Percentiles rank a stretch among this genome's conserved stretches.
phyloP scores from a whole-genome alignment of 2,797 vertebrate species.

The Acrocephalus scirpaceus region DNA sequence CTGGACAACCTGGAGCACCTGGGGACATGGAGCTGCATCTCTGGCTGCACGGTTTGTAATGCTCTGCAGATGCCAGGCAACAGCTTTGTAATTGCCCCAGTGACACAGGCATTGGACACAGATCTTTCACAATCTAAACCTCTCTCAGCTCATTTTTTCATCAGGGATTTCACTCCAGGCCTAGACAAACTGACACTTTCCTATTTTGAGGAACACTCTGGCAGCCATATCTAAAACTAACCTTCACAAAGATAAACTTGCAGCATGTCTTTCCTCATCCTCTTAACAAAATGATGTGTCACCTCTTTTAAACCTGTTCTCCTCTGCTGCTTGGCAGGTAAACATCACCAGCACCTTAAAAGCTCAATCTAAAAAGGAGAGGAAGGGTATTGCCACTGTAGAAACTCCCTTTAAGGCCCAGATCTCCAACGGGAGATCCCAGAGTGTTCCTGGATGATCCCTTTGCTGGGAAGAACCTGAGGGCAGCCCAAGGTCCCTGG shows the following conservation, averaged over 20 bases:
- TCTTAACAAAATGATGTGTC: neutral
- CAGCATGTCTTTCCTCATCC: neutral
- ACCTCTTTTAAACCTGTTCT: neutral
- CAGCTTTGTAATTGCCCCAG: neutral
- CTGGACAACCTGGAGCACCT: neutral
- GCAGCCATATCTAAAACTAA: neutral
- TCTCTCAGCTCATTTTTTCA: neutral
- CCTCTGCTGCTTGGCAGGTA: neutral
- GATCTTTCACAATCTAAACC: neutral
- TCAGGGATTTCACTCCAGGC: neutral
- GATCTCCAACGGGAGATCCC: neutral
- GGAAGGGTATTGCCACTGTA: neutral
- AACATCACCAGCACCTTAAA: neutral
- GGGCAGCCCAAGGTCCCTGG: neutral
- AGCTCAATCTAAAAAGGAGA: neutral
- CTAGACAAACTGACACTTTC: neutral
- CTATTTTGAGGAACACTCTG: neutral
- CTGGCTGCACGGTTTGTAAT: rapidly evolving
- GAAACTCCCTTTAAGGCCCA: neutral
- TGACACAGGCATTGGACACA: neutral
- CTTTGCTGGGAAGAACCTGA: rapidly evolving
- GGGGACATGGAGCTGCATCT: neutral
- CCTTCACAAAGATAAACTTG: constrained; percentile 10
- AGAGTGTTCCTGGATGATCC: neutral
- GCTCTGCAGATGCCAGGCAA: neutral